These are phyloP conservation scores for Eupeodes luniger DNA, from an alignment of 2,888 invertebrate genomes.

Conservation along the genomic window DNA sequence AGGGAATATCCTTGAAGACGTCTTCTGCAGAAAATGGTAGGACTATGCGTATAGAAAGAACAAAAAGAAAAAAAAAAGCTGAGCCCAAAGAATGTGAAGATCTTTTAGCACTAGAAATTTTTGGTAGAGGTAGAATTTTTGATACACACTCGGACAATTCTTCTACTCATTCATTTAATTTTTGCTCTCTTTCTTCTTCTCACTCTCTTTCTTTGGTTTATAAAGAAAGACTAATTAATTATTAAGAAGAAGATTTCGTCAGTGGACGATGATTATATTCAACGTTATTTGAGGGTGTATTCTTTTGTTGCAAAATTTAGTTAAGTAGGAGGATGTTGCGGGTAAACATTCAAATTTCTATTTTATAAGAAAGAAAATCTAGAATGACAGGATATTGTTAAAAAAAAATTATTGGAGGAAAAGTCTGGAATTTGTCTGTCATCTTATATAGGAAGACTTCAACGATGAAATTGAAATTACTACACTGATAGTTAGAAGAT, in stretches of 20 bases:
- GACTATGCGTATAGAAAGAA: conserved; percentile 55
- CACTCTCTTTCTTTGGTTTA: not conserved
- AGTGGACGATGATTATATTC: conserved; percentile 49
- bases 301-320: conserved; percentile 62
- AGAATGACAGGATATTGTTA: conserved; percentile 13
- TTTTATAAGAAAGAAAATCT: conserved; percentile 21
- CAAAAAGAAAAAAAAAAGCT: not conserved
- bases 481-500: conserved; percentile 10
- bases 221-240: conserved; percentile 69
- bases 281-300: conserved; percentile 31
- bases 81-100: not conserved
- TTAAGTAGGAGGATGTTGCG: not conserved
- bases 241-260: conserved; percentile 69
- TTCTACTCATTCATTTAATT: conserved; percentile 41
- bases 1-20: conserved; percentile 57
- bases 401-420: not conserved
- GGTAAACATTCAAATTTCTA: not conserved
- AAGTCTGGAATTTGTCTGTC: conserved; percentile 37
- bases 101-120: conserved; percentile 12
- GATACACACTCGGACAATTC: not conserved
- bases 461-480: conserved; percentile 59
- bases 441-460: conserved; percentile 32
- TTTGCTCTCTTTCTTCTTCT: not conserved
- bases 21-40: conserved; percentile 49
- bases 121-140: conserved; percentile 8